These are phyloP conservation scores for Nipponacmea schrenckii DNA, from an alignment of 2,888 invertebrate genomes.

Conservation along the genomic window DNA sequence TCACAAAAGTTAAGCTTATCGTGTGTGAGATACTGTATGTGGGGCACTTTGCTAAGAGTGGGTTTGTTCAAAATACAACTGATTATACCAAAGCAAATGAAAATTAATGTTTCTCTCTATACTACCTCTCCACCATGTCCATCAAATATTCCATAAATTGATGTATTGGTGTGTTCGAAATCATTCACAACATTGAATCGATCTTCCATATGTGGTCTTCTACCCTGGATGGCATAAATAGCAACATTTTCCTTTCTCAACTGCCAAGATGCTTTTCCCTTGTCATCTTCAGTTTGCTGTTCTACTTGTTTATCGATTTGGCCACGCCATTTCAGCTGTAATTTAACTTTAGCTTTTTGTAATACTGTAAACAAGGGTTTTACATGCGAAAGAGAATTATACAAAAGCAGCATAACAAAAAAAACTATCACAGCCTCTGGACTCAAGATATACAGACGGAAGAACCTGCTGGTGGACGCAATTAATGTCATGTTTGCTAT, in stretches of 20 bases:
- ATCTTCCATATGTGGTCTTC: conserved; percentile 93
- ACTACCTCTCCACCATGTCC: conserved; percentile 90
- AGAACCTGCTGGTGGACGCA: conserved; percentile 39
- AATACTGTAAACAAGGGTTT: conserved; percentile 45
- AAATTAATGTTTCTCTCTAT: too few species aligned
- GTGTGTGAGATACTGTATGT: too few species aligned
- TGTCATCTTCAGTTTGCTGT: conserved; percentile 28
- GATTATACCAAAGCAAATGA: too few species aligned
- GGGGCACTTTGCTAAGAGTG: too few species aligned
- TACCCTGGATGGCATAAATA: conserved; percentile 90
- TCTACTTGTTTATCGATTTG: conserved; percentile 20
- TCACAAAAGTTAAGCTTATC: too few species aligned
- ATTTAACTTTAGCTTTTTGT: conserved; percentile 34
- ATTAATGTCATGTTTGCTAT: conserved; percentile 36
- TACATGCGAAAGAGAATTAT: conserved; percentile 50
- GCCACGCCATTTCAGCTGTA: conserved; percentile 35
- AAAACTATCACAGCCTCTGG: conserved; percentile 49
- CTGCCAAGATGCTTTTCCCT: conserved; percentile 75
- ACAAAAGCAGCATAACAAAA: conserved; percentile 44
- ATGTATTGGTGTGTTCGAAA: conserved; percentile 84
- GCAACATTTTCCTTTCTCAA: conserved; percentile 80
- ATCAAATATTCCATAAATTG: conserved; percentile 92
- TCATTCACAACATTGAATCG: conserved; percentile 89
- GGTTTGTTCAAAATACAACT: too few species aligned
- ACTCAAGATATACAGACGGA: conserved; percentile 49